A percentile compares a stretch with the other conserved stretches of the same genome.
Conservation (phyloP, 2,797 vertebrate genomes). For the Spatula versicolor region DNA sequence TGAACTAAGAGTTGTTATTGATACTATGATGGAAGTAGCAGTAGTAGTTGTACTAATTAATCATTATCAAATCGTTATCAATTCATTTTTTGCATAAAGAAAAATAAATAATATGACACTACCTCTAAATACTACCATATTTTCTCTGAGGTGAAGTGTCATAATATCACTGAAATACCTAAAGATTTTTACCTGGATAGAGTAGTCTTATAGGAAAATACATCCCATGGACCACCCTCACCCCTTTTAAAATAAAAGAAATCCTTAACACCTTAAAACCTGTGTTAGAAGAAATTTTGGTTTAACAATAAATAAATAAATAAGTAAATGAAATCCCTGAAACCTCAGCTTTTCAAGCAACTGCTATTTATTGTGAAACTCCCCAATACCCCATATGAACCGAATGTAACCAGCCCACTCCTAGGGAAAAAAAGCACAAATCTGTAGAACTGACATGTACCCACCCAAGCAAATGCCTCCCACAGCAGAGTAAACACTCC, state of each 20-base stretch:
- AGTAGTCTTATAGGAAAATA: background rate
- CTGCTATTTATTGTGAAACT: background rate
- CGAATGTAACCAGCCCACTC: accelerated
- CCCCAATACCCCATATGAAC: accelerated
- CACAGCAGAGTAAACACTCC: accelerated
- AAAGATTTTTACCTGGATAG: background rate
- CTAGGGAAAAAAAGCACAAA: background rate
- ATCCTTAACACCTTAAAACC: background rate
- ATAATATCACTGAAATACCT: background rate
- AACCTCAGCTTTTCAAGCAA: background rate
- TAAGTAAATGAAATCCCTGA: too few relatives aligned
- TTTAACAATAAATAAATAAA: too few relatives aligned
- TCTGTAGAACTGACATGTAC: background rate
- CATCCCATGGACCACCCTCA: background rate
- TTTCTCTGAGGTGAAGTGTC: background rate
- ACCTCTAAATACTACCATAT: background rate
- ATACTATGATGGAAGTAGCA: background rate
- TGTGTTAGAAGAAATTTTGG: background rate
- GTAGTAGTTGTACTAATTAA: background rate
- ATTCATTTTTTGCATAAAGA: background rate
- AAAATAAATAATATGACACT: background rate
- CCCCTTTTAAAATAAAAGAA: too few relatives aligned
- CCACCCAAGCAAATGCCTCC: background rate
- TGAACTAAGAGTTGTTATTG: background rate
- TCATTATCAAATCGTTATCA: background rate